Evolutionary conservation across 2,113 vertebrate species (phyloP), one percentile per base, ranked within the genome.

Genomic region (Mystacornis crossleyi): DNA sequence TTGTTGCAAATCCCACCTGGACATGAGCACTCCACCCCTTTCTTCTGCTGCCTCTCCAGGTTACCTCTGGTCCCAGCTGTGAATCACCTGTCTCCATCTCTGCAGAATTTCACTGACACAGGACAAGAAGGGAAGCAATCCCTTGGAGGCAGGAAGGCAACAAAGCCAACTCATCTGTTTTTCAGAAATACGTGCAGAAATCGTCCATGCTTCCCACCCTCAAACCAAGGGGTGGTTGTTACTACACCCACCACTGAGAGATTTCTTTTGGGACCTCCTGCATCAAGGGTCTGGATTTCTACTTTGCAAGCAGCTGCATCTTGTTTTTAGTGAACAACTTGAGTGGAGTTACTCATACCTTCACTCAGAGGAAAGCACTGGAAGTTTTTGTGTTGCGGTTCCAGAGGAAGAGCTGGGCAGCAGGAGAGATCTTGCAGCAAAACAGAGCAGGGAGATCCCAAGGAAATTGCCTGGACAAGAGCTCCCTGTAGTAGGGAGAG

Each of bases 221-320:
- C 65, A 81, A 50, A 45, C 11, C 28, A 77, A 15, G 0, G 3
- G 8, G 7, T 1, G 0, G 24, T 18, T 65, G 12, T 69, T 48
- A 61, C 45, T 48, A 69, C 29, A 25, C 9, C n/a, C 62, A 55
- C 48, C 20, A 2, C 8, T n/a, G 48, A 51, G 21, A 8, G 29
- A 7, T 11, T 74, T 71, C 16, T 70, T 81, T 45, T 6, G 5
- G 20, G 51, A 66, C 14, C 43, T 86, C 62, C 50, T 45, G 0
- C 3, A 5, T 55, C 26, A 79, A 87, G 61, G 38, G 64, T 24
- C 33, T 23, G n/a, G 33, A 66, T 79, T 78, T 66, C 14, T 38
- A 55, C 29, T 18, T 71, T 79, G 10, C 24, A 87, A 40, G 29
- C 12, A 64, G 34, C 19, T 71, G n/a, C 10, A 25, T 51, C 26